Conservation (phyloP, 2,113 vertebrate species). For the Python bivittatus region DNA sequence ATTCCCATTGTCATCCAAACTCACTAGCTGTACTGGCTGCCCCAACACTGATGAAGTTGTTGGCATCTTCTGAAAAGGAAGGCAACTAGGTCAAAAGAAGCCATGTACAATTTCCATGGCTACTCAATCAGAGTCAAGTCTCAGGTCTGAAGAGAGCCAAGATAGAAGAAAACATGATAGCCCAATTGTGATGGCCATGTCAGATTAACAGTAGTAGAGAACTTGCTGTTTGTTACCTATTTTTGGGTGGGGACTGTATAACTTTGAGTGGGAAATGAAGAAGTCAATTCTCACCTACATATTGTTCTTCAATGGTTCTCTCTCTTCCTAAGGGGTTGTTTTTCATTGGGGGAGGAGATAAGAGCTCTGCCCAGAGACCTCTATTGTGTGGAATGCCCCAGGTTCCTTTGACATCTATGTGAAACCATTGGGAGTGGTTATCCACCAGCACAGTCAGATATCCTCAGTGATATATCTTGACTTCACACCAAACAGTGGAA, state of each 20-base stretch:
- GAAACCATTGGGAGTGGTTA: neutral
- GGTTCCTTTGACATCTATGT: neutral
- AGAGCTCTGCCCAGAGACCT: neutral
- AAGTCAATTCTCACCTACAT: neutral
- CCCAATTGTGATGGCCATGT: neutral
- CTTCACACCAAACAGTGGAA: neutral
- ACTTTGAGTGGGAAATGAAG: neutral
- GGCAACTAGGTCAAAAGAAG: neutral
- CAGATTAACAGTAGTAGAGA: neutral
- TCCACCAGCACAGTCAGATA: neutral
- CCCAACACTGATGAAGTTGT: neutral
- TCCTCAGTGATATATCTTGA: neutral
- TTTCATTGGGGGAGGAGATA: neutral
- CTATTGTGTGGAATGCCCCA: neutral
- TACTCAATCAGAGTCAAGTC: neutral
- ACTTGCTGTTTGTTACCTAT: neutral
- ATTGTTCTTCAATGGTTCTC: neutral
- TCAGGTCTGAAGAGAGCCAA: neutral
- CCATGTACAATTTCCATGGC: neutral
- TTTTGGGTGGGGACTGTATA: neutral
- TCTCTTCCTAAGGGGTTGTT: neutral
- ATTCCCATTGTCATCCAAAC: constrained; percentile 28
- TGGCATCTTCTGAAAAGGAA: neutral
- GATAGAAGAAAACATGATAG: neutral
- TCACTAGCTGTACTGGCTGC: constrained; percentile 56